Base-by-base conservation (phyloP, 1,140 invertebrate genomes). In the Bombus sibiricus region DNA sequence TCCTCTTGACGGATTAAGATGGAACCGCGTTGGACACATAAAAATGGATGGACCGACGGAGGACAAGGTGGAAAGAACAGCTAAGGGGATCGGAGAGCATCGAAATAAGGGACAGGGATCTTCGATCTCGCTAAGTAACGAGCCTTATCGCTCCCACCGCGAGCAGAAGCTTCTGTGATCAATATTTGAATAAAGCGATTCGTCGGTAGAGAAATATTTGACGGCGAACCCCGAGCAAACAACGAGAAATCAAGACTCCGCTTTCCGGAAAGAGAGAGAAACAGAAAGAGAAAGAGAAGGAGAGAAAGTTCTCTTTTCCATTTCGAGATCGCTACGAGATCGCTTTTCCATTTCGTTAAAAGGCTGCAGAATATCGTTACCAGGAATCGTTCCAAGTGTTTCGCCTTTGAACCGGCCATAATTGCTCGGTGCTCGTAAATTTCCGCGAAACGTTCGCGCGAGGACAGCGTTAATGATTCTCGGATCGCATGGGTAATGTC, bases 1-100 rank as follows among this genome's bases (percentile, higher is more conserved):
- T 47, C 8, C 32, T 66, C 78, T 22, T 86, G 86, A 88, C 83
- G 83, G 77, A 88, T 87, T 87, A 85, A 85, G 86, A 87, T 79
- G 76, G 71, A 74, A 85, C 82, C 37, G 59, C 62, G 47, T 68
- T 37, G 53, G 86, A 87, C 86, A 34, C 69, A n/a, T 83, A 83
- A 83, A 77, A 86, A 86, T 86, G 80, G 85, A 83, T 77, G 72
- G 85, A 37, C 34, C 39, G 15, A 69, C 12, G 9, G 18, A 34
- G 34, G 34, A 68, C 66, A 2, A 9, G 22, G 66, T 18, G 34
- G 34, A 12, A 68, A n/a, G 66, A 73, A n/a, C 62, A 25, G 25
- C 25, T 32, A 28, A 59, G 47, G 9, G 71, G 64, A 72, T 71
- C 83, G 43, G 22, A n/a, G 34, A 37, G 57, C 75, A 43, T 72